Conservation (phyloP, 2,113 vertebrate genomes). For the Lontra canadensis region DNA sequence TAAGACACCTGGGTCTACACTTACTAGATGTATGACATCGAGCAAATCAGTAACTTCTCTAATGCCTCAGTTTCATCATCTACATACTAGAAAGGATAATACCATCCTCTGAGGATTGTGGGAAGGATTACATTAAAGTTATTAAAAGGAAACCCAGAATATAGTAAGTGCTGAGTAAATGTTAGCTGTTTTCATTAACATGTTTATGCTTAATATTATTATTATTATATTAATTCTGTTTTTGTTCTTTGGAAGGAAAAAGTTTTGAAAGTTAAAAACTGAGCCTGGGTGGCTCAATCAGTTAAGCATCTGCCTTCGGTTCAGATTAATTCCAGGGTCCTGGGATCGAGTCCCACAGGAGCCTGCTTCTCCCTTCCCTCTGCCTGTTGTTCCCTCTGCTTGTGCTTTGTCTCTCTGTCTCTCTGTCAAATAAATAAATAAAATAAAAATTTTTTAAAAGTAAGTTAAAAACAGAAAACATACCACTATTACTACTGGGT, state of each 20-base stretch:
- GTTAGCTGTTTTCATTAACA: background rate
- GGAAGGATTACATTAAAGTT: background rate
- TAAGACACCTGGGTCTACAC: background rate
- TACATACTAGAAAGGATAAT: background rate
- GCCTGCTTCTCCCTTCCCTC: too few species aligned
- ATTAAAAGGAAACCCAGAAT: background rate
- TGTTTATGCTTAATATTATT: background rate
- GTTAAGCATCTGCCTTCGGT: too few species aligned
- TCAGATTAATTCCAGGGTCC: too few species aligned
- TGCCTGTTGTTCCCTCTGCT: too few species aligned
- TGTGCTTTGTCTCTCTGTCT: too few species aligned
- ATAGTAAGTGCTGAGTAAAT: conserved; percentile 18
- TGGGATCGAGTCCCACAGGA: too few species aligned
- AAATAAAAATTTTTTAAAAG: too few species aligned
- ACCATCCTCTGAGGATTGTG: background rate
- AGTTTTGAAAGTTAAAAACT: background rate
- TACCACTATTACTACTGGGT: background rate
- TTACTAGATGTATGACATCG: background rate
- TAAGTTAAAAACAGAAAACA: background rate
- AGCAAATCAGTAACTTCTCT: background rate
- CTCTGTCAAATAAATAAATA: too few species aligned
- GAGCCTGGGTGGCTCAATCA: background rate
- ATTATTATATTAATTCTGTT: background rate
- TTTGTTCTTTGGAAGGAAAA: background rate
- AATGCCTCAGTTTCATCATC: background rate